phyloP scores from a whole-genome alignment of 2,113 vertebrate species.

The Ursus arctos region DNA sequence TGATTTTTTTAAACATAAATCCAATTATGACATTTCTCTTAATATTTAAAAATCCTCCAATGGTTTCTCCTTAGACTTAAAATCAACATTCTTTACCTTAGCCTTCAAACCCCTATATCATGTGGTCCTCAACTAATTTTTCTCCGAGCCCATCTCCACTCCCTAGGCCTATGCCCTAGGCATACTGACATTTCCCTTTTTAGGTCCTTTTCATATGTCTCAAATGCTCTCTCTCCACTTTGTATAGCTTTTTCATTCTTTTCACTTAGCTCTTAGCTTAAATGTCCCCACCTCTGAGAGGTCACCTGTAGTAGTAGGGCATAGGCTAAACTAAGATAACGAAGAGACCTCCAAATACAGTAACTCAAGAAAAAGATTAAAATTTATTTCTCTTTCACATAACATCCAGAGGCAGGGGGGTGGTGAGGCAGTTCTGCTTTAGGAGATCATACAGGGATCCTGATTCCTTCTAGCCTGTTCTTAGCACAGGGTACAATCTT shows the following conservation, averaged over 20 bases:
- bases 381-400: background rate
- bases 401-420: background rate
- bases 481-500: background rate
- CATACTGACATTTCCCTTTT: background rate
- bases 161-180: background rate
- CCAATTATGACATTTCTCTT: background rate
- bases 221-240: background rate
- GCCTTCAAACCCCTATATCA: background rate
- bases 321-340: slow-evolving; percentile 7
- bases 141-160: background rate
- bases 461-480: background rate
- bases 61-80: slow-evolving; percentile 4
- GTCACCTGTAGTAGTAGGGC: background rate
- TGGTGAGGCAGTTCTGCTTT: background rate
- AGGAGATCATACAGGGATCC: background rate
- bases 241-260: background rate
- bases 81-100: background rate
- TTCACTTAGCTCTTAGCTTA: background rate
- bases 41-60: background rate
- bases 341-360: background rate
- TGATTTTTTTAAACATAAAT: background rate
- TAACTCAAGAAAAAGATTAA: background rate
- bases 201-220: background rate
- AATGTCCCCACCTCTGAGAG: background rate
- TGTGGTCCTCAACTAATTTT: background rate